phyloP scores from a whole-genome alignment of 2,888 invertebrate genomes.

The Caenorhabditis panamensis region DNA sequence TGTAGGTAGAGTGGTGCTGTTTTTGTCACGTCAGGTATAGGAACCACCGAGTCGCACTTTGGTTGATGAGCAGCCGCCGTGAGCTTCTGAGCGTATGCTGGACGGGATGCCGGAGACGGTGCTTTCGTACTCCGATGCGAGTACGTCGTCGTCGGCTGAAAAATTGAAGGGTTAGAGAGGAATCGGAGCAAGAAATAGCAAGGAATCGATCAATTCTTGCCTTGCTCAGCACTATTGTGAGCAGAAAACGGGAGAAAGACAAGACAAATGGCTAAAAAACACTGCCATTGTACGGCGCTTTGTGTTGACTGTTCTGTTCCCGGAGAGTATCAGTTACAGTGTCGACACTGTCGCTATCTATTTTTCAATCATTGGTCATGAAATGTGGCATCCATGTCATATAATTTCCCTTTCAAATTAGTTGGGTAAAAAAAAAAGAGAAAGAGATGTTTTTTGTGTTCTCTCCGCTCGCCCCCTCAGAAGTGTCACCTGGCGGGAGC shows the following conservation, averaged over 20 bases:
- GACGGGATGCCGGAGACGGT: constrained; percentile 45
- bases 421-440: no score
- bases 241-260: constrained; percentile 1
- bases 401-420: no score
- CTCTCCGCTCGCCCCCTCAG: background rate
- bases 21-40: constrained; percentile 8
- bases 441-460: no score
- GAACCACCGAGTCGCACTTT: constrained; percentile 15
- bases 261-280: background rate
- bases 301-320: constrained; percentile 6
- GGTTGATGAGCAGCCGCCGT: constrained; percentile 27
- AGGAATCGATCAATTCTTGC: no score
- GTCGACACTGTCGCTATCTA: background rate
- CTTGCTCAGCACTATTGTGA: constrained; percentile 10
- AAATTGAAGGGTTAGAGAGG: background rate
- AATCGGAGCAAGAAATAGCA: background rate
- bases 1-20: constrained; percentile 48
- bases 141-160: constrained; percentile 52
- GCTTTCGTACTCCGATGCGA: constrained; percentile 40
- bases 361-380: background rate
- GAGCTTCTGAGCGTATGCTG: constrained; percentile 58
- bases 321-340: constrained; percentile 13
- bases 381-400: background rate
- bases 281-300: background rate
- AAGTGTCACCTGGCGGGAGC: constrained; percentile 15